These are phyloP conservation scores for Pachliopta kotzebuea DNA, from an alignment of 2,888 invertebrate species.

Conservation along the genomic window DNA sequence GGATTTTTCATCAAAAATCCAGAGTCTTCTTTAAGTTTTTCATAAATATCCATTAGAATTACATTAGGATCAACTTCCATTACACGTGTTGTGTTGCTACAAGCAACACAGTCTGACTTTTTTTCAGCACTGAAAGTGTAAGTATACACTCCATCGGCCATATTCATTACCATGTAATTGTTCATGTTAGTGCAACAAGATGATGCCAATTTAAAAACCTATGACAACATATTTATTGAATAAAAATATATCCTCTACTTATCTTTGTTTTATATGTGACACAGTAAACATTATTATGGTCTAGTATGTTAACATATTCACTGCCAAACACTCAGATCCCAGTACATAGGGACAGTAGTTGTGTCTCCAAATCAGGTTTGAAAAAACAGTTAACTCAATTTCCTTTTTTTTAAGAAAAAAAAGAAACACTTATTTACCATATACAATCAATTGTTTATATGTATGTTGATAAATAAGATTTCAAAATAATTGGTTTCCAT, in stretches of 20 bases:
- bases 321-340: too few relatives aligned
- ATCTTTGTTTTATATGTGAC: too few relatives aligned
- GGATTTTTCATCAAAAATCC: conserved; percentile 96
- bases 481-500: too few relatives aligned
- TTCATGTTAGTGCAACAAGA: conserved; percentile 94
- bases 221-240: conserved; percentile 17
- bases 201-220: conserved; percentile 97
- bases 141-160: conserved; percentile 97
- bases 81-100: conserved; percentile 86
- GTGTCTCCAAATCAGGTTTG: too few relatives aligned
- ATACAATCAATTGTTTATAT: too few relatives aligned
- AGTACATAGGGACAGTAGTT: too few relatives aligned
- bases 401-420: too few relatives aligned
- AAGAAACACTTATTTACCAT: too few relatives aligned
- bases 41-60: conserved; percentile 90
- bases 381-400: too few relatives aligned
- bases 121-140: conserved; percentile 96
- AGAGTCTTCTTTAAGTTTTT: conserved; percentile 87
- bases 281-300: too few relatives aligned
- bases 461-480: too few relatives aligned
- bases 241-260: background rate
- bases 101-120: conserved; percentile 92
- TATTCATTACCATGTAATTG: conserved; percentile 98
- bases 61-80: conserved; percentile 81
- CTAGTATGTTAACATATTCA: too few relatives aligned